A percentile compares a stretch with the other conserved stretches of the same genome.
Evolutionary conservation across 2,888 invertebrate genomes (phyloP).

Genomic region (Cecidostiba fungosa): DNA sequence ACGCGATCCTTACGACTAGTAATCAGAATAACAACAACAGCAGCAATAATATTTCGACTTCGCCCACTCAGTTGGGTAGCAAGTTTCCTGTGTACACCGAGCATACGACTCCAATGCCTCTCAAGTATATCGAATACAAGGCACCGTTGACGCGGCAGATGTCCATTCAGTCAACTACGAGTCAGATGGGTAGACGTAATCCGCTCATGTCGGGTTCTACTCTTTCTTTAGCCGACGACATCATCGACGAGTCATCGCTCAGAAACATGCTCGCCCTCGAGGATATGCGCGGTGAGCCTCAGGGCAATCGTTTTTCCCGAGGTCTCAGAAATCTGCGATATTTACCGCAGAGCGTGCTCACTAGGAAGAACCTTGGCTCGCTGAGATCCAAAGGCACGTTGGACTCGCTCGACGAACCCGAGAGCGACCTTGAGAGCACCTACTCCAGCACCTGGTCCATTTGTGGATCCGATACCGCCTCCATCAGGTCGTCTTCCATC

Average conservation of each 20-base stretch:
- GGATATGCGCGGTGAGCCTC: conserved; percentile 82
- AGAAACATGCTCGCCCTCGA: conserved; percentile 82
- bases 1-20: not conserved
- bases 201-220: conserved; percentile 66
- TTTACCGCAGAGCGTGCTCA: conserved; percentile 84
- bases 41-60: conserved; percentile 63
- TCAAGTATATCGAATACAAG: conserved; percentile 67
- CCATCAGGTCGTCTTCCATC: conserved; percentile 63
- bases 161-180: conserved; percentile 62
- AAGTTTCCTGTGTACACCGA: conserved; percentile 69
- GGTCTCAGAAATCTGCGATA: conserved; percentile 85
- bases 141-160: conserved; percentile 60
- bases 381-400: conserved; percentile 79
- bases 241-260: conserved; percentile 76
- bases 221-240: conserved; percentile 73
- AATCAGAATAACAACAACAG: not conserved
- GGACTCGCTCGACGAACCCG: conserved; percentile 82
- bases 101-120: conserved; percentile 62
- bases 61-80: conserved; percentile 65
- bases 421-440: conserved; percentile 77
- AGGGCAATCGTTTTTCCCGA: conserved; percentile 81
- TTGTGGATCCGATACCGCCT: conserved; percentile 69
- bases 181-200: conserved; percentile 33
- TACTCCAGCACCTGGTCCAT: conserved; percentile 72
- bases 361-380: conserved; percentile 79